Percentiles rank a stretch among this genome's conserved stretches.
phyloP scores from a whole-genome alignment of 2,113 vertebrate species.

The Daubentonia madagascariensis region DNA sequence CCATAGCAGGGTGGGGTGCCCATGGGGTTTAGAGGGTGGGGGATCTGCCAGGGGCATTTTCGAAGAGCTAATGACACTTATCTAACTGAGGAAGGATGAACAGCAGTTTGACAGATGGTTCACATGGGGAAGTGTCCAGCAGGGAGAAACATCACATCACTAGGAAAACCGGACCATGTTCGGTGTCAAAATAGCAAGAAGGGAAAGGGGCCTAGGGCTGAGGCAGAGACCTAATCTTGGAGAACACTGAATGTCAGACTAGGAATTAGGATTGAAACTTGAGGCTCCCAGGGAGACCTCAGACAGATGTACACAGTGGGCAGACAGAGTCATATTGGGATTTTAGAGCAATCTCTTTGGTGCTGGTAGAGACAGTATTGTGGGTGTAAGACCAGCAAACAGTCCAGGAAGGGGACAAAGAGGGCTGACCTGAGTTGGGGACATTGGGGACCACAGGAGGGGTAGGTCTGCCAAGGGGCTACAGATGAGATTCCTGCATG shows the following conservation, averaged over 20 bases:
- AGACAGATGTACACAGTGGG: fast-evolving
- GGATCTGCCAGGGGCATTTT: too few relatives aligned
- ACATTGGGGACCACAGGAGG: background rate
- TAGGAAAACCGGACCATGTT: background rate
- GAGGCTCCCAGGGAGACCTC: background rate
- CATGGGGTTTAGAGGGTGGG: fast-evolving
- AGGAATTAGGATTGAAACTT: background rate
- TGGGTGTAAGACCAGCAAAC: background rate
- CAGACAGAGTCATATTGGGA: fast-evolving
- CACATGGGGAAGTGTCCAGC: fast-evolving
- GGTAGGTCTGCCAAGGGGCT: background rate
- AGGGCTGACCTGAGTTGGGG: fast-evolving
- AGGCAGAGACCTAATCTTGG: fast-evolving
- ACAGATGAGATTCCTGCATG: fast-evolving
- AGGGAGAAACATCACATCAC: fast-evolving
- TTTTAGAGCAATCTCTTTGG: fast-evolving
- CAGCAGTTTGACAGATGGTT: background rate
- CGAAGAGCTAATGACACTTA: background rate
- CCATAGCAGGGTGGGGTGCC: fast-evolving
- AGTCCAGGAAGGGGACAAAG: fast-evolving
- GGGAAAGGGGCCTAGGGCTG: fast-evolving
- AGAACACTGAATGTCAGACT: background rate
- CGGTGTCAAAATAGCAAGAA: fast-evolving
- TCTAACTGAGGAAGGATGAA: background rate
- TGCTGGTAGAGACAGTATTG: fast-evolving